Percentiles rank a stretch among this genome's conserved stretches.
Conservation (phyloP, 2,888 invertebrate species). For the Cheilosia impressa region DNA sequence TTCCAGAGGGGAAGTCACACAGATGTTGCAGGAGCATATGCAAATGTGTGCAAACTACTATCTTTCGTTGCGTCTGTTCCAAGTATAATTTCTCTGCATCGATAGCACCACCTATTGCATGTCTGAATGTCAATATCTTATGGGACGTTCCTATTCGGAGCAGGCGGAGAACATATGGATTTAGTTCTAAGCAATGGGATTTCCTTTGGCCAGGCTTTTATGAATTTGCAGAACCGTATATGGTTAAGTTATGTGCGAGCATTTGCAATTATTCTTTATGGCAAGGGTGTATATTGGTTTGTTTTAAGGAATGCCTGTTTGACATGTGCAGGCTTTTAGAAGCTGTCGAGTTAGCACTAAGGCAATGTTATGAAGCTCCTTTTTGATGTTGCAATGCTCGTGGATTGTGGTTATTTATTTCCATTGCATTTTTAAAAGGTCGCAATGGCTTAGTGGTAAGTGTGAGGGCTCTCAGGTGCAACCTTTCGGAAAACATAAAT, state of each 20-base stretch:
- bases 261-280: neutral
- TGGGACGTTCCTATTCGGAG: slow-evolving; percentile 3
- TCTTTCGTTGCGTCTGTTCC: neutral
- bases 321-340: too few species aligned
- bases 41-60: slow-evolving; percentile 24
- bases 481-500: too few species aligned
- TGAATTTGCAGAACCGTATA: neutral
- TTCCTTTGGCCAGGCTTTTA: slow-evolving; percentile 3
- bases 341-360: too few species aligned
- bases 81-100: slow-evolving; percentile 26
- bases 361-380: too few species aligned
- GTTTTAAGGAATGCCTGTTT: too few species aligned
- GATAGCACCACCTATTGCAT: slow-evolving; percentile 33
- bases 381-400: too few species aligned
- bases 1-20: slow-evolving; percentile 4
- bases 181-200: neutral
- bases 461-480: too few species aligned
- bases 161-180: neutral
- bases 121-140: slow-evolving; percentile 35
- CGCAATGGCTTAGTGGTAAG: too few species aligned
- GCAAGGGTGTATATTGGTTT: too few species aligned
- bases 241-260: neutral
- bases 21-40: slow-evolving; percentile 24
- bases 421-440: too few species aligned
- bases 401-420: too few species aligned